phyloP scores from a whole-genome alignment of 2,888 invertebrate genomes.

The Pristionchus fissidentatus region DNA sequence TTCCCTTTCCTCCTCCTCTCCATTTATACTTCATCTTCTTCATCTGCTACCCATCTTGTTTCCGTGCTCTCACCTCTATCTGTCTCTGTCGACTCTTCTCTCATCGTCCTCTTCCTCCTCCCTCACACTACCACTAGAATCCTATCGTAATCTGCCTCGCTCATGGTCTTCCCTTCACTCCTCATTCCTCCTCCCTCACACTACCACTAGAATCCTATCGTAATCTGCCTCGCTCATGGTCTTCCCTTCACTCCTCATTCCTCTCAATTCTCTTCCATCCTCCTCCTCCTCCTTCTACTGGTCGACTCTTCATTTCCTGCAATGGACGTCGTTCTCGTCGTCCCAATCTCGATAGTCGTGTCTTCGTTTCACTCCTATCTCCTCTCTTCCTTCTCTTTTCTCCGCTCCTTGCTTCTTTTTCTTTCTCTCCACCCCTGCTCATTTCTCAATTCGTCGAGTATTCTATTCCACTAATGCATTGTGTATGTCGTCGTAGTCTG shows the following conservation, averaged over 20 bases:
- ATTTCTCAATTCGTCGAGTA: conserved; percentile 45
- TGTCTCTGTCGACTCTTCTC: conserved; percentile 1
- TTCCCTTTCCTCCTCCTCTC: conserved; percentile 48
- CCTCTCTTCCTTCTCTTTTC: background rate
- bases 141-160: no score
- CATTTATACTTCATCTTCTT: conserved; percentile 18
- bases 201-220: no score
- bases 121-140: no score
- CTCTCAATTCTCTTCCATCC: conserved; percentile 24
- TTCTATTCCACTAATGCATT: conserved; percentile 48
- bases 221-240: no score
- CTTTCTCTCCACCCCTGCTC: conserved; percentile 1
- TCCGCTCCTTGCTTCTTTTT: background rate
- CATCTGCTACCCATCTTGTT: conserved; percentile 1
- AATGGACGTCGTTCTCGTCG: background rate
- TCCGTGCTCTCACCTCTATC: background rate
- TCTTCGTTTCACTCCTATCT: background rate
- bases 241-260: background rate
- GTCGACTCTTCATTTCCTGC: background rate
- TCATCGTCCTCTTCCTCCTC: background rate
- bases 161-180: no score
- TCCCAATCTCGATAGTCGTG: background rate
- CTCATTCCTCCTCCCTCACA: no score
- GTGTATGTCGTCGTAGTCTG: conserved; percentile 12
- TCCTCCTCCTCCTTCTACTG: background rate